Conservation (phyloP, 1,140 invertebrate species). For the Drosophila simulans region DNA sequence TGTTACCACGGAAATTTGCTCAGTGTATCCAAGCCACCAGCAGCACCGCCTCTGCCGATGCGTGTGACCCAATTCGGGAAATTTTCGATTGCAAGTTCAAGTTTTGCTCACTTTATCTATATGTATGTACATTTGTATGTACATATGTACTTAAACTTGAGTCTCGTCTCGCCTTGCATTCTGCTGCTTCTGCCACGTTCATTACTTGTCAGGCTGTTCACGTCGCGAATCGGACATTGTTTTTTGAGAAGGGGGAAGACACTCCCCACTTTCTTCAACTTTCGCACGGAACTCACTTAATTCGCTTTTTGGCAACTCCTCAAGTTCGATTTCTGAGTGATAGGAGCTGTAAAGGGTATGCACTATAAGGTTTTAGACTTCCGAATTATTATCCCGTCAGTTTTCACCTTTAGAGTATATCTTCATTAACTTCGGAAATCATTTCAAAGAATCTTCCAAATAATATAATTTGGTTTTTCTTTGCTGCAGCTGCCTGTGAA, state of each 20-base stretch:
- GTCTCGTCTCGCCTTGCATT: conserved; percentile 21
- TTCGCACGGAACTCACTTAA: conserved; percentile 17
- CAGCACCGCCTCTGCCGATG: conserved; percentile 61
- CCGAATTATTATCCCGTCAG: no score
- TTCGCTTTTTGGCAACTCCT: conserved; percentile 24
- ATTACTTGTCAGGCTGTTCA: conserved; percentile 35
- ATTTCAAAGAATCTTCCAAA: no score
- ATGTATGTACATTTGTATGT: neutral
- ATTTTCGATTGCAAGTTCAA: conserved; percentile 80
- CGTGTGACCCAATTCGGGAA: conserved; percentile 75
- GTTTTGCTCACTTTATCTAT: conserved; percentile 52
- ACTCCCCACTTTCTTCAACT: conserved; percentile 45
- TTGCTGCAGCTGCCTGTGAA: conserved; percentile 3
- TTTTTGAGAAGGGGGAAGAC: conserved; percentile 2
- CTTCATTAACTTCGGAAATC: no score
- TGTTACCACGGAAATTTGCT: neutral
- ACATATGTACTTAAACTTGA: neutral
- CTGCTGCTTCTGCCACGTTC: conserved; percentile 2
- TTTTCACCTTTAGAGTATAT: no score
- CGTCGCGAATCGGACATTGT: conserved; percentile 10
- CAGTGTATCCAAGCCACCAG: conserved; percentile 17
- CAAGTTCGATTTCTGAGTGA: neutral
- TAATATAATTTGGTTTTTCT: neutral
- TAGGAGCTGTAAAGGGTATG: neutral
- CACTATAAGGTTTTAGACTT: no score